Percentiles rank a stretch among this genome's conserved stretches.
Evolutionary conservation across 2,113 vertebrate species (phyloP).

Genomic region (Telmatochromis bifrenatus): DNA sequence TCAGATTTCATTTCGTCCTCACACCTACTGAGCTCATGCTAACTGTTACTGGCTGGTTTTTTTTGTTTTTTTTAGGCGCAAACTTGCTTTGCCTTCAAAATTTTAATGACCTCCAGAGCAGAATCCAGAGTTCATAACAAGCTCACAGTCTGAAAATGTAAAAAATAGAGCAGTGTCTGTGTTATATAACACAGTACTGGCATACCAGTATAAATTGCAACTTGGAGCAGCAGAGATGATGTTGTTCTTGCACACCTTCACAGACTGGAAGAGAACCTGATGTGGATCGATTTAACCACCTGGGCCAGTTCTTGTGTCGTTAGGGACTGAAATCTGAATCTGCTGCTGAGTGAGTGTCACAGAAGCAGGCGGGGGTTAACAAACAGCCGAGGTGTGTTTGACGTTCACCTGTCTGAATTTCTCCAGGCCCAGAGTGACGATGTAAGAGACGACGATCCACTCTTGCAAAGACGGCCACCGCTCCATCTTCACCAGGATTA

Average conservation of each 20-base stretch:
- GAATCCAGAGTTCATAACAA: neutral
- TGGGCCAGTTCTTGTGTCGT: neutral
- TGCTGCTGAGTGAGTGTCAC: neutral
- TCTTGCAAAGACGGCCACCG: slow-evolving; percentile 90
- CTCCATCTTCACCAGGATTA: slow-evolving; percentile 96
- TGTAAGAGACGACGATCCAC: slow-evolving; percentile 95
- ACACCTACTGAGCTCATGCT: neutral
- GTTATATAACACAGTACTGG: neutral
- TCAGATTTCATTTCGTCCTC: neutral
- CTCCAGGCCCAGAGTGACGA: slow-evolving; percentile 89
- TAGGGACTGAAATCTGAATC: neutral
- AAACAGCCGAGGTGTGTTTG: neutral
- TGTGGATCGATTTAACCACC: neutral
- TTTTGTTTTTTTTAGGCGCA: rapidly evolving
- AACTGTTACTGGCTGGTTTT: neutral
- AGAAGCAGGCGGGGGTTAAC: neutral
- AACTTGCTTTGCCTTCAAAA: neutral
- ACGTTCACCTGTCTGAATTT: slow-evolving; percentile 88
- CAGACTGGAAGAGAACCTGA: neutral
- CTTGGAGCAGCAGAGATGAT: neutral
- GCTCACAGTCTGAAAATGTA: neutral
- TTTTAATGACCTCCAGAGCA: neutral
- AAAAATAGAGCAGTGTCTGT: neutral
- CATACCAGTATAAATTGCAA: neutral
- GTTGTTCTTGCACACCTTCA: neutral